Evolutionary conservation across 2,888 invertebrate genomes (phyloP), one percentile per base, ranked within the genome.

Genomic region (Pseudococcus longispinus): DNA sequence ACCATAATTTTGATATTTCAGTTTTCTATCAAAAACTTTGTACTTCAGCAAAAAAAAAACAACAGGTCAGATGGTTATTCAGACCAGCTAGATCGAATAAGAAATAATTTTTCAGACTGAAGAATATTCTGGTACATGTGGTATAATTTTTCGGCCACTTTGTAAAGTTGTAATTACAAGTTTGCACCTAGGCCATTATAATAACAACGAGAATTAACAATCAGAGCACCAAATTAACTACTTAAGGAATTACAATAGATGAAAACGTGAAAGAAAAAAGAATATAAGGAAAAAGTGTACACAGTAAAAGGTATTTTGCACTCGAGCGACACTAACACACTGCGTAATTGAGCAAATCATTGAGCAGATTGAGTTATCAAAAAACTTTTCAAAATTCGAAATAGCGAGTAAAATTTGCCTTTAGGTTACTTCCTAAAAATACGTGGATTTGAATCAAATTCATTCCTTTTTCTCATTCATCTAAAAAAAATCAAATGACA

Each of bases 331-430:
- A 80, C 20, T n/a, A 80, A 42, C 8, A 15, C 11, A 37, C 70
- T 15, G 29, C 29, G 70, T 70, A 42, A 80, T 80, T 80, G 77
- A 80, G 77, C 77, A 80, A 80, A 80, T 80, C 4, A 80, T 80
- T 80, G 77, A 80, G 77, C 77, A 80, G n/a, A 80, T 80, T 77
- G 55, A 60, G 60, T 23, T 23, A 9, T 20, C 13, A 2, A 42
- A n/a, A 29, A 11, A 20, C 8, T 70, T 29, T 70, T 70, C 18
- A 5, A 29, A 11, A 3, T 70, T 70, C 18, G 23, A 60, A 60
- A 60, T 13, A n/a, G 23, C 23, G 23, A 23, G 23, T 60, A 23
- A 60, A 60, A 60, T 9, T 23, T 60, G 8, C 60, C 23, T 6
- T n/a, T 1, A 11, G 11, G 55, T 55, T 37, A 5, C 4, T 8